A percentile compares a stretch with the other conserved stretches of the same genome.
These are phyloP conservation scores for Phenacoccus solenopsis DNA, from an alignment of 1,140 invertebrate genomes.

Conservation along the genomic window DNA sequence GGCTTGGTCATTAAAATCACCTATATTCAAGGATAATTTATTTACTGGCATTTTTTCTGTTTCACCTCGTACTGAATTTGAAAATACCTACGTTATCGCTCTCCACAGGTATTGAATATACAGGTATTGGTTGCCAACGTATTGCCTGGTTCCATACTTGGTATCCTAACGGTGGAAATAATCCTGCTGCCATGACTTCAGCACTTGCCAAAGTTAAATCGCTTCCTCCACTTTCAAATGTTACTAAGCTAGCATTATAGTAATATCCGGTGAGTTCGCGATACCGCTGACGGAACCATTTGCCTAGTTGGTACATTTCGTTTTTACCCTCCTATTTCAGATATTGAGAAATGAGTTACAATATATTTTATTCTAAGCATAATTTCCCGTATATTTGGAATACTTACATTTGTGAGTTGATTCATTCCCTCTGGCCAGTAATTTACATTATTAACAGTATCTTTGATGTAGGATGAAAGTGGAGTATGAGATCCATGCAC, in stretches of 20 bases:
- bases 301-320: constrained; percentile 46
- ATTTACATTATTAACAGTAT: constrained; percentile 52
- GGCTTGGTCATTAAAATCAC: constrained; percentile 9
- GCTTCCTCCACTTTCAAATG: constrained; percentile 53
- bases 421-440: constrained; percentile 65
- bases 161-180: constrained; percentile 57
- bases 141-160: constrained; percentile 59
- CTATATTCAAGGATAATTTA: too few species aligned
- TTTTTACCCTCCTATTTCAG: constrained; percentile 46
- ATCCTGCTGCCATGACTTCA: constrained; percentile 60
- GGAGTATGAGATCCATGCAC: constrained; percentile 67
- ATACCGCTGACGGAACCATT: constrained; percentile 48
- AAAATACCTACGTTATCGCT: constrained; percentile 61
- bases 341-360: too few species aligned
- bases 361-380: too few species aligned
- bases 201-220: constrained; percentile 74
- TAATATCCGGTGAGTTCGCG: constrained; percentile 41
- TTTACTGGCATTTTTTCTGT: too few species aligned
- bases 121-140: constrained; percentile 75
- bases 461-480: constrained; percentile 55
- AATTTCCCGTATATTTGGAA: too few species aligned
- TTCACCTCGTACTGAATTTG: too few species aligned
- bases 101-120: constrained; percentile 54
- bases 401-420: constrained; percentile 60
- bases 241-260: constrained; percentile 48